Conservation (phyloP, 1,140 invertebrate species). For the Argopecten irradians region DNA sequence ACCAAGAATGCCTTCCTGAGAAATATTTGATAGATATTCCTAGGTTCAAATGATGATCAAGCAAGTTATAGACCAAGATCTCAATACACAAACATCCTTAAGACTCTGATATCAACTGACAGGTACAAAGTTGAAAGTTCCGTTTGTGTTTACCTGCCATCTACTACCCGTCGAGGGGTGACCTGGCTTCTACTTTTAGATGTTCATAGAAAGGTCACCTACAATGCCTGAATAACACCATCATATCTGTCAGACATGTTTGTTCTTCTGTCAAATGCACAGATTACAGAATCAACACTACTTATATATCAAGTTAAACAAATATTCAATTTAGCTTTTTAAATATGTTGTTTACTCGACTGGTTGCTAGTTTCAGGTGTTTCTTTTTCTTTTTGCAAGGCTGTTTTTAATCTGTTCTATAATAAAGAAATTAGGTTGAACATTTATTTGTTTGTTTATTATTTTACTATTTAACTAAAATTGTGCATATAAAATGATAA, state of each 20-base stretch:
- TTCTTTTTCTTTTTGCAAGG: too few relatives aligned
- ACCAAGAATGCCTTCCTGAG: too few relatives aligned
- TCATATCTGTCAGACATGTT: background rate
- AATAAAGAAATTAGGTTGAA: too few relatives aligned
- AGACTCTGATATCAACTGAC: background rate
- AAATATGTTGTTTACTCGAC: background rate
- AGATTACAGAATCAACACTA: background rate
- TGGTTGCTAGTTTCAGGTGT: background rate
- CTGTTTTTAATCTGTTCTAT: too few relatives aligned
- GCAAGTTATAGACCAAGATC: background rate
- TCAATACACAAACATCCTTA: background rate
- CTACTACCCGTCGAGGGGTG: background rate
- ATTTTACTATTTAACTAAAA: too few relatives aligned
- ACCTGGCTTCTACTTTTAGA: background rate
- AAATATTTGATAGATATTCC: too few relatives aligned
- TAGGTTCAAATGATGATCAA: background rate
- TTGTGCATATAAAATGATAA: too few relatives aligned
- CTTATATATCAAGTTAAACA: background rate
- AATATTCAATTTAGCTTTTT: background rate
- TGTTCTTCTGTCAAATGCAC: background rate
- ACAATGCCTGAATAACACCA: background rate
- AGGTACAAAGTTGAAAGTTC: slow-evolving; percentile 14
- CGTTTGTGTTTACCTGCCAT: background rate
- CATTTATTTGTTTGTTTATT: too few relatives aligned
- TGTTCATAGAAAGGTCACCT: background rate